Evolutionary conservation across 1,140 invertebrate genomes (phyloP), one percentile per base, ranked within the genome.

Genomic region (Halyomorpha halys): DNA sequence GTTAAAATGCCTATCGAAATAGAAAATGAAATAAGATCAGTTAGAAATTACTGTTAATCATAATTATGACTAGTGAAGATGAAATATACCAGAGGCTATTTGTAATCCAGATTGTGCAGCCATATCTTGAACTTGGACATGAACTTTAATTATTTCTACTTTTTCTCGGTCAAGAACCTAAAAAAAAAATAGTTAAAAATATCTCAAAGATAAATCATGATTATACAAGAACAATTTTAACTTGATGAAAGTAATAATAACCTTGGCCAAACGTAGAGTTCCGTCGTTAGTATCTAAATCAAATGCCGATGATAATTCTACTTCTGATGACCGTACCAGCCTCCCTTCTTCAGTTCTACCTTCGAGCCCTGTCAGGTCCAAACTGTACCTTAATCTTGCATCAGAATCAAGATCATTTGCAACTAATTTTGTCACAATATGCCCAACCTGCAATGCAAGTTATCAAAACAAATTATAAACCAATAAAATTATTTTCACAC

Each of bases 51-150:
- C 11, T 6, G 13, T 6, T 39, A 6, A 39, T 39, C 11, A 13
- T 11, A 49, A 49, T 49, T 18, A 13, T 18, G 21, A 19, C 6
- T 16, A 18, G n/a, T 49, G 6, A 49, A 44, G n/a, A 63, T 54
- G 4, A 27, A 27, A 56, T 16, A 59, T 78, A 87, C 85, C 80
- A 68, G 82, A 82, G 13, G 85, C 85, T 14, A 82, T 82, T 76
- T 94, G 91, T 23, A 71, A 74, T 34, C 83, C 84, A 60, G 82
- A 87, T 25, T 86, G 79, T 0, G 90, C 85, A 0, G 87, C 90
- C 65, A 91, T 77, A 76, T 96, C 93, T 77, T 94, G 87, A 0
- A 92, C 91, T 13, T 83, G 77, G 2, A 95, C 72, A 0, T 82
- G 81, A 9, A 95, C 72, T 69, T 83, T 84, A 14, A 94, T 83